Percentiles rank a stretch among this genome's conserved stretches.
These are phyloP conservation scores for Plumapathes pennacea DNA, from an alignment of 92 coral and sea anemone genomes.

Conservation along the genomic window DNA sequence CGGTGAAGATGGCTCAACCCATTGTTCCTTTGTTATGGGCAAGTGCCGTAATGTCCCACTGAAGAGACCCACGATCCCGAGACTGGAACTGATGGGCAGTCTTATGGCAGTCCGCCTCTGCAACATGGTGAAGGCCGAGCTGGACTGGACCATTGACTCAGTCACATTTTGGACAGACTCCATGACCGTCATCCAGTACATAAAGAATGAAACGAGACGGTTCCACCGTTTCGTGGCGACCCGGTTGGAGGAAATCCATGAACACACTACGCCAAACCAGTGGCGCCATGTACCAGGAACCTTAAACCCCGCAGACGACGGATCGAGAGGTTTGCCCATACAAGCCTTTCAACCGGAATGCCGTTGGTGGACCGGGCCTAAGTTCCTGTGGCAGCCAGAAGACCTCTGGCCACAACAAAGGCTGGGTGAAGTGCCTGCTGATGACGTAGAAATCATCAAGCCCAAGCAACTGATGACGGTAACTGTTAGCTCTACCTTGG, in stretches of 20 bases:
- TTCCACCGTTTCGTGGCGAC: conserved; percentile 10
- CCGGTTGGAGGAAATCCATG: background rate
- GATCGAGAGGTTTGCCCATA: conserved; percentile 3
- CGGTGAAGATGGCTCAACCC: background rate
- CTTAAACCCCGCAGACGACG: conserved; percentile 13
- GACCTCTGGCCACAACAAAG: background rate
- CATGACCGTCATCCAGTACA: background rate
- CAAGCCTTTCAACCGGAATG: background rate
- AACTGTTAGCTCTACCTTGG: no score
- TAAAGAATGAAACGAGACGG: background rate
- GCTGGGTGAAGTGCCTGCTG: no score
- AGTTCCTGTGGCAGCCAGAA: conserved; percentile 1
- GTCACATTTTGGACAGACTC: conserved; percentile 2
- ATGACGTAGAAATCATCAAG: no score
- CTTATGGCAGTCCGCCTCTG: background rate
- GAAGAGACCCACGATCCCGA: conserved; percentile 1
- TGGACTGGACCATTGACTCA: background rate
- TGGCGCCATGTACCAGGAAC: conserved; percentile 4
- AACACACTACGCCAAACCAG: background rate
- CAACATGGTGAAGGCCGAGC: conserved; percentile 3
- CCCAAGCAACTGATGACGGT: no score
- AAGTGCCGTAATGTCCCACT: conserved; percentile 2
- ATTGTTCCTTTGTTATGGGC: background rate
- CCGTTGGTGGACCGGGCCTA: conserved; percentile 2
- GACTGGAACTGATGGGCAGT: conserved; percentile 1